Evolutionary conservation across 2,797 vertebrate genomes (phyloP).

Genomic region (Gadopsis bispinosus): DNA sequence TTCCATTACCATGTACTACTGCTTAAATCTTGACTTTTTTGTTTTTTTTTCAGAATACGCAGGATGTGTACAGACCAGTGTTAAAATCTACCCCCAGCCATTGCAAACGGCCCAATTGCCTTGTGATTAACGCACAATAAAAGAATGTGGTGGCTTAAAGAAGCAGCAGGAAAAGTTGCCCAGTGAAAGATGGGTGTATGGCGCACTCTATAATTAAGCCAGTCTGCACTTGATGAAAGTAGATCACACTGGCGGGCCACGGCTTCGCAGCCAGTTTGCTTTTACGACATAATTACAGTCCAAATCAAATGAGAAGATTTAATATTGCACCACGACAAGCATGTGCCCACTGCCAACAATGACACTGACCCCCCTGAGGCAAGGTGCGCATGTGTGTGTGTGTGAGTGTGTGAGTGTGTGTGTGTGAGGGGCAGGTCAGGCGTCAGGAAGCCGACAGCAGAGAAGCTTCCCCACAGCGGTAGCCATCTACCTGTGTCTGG

Average conservation of each 20-base stretch:
- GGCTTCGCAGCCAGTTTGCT: conserved; percentile 86
- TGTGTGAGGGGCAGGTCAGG: conserved; percentile 41
- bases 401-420: conserved; percentile 11
- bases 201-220: conserved; percentile 86
- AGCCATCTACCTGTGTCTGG: conserved; percentile 76
- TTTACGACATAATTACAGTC: conserved; percentile 88
- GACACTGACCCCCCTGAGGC: conserved; percentile 82
- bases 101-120: conserved; percentile 78
- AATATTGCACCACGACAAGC: conserved; percentile 82
- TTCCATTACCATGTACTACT: conserved; percentile 68
- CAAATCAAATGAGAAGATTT: conserved; percentile 88
- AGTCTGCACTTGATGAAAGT: conserved; percentile 88
- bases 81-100: conserved; percentile 73
- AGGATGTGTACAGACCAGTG: conserved; percentile 78
- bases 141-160: conserved; percentile 82
- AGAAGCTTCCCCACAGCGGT: conserved; percentile 62
- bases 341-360: conserved; percentile 84
- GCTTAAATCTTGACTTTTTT: conserved; percentile 48
- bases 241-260: conserved; percentile 85
- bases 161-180: conserved; percentile 80
- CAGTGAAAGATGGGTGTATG: conserved; percentile 83
- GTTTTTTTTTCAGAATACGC: conserved; percentile 36
- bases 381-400: conserved; percentile 48
- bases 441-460: conserved; percentile 71
- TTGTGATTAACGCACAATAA: conserved; percentile 84